phyloP scores from a whole-genome alignment of 2,888 invertebrate genomes.

The Mimas tiliae region DNA sequence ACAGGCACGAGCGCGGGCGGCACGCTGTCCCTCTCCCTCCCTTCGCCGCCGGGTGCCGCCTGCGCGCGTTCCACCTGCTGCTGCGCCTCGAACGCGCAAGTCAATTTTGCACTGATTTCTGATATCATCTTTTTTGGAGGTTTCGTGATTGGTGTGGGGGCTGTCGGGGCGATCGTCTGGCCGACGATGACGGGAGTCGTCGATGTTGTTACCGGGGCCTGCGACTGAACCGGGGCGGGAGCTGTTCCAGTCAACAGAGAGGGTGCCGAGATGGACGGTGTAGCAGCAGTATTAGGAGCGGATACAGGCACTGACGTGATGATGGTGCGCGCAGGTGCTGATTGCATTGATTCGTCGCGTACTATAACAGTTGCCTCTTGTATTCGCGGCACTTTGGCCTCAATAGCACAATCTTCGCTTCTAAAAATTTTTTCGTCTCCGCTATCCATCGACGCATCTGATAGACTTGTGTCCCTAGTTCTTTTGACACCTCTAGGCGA shows the following conservation, averaged over 20 bases:
- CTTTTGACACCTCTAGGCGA: conserved; percentile 87
- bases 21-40: conserved; percentile 56
- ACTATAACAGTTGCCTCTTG: conserved; percentile 34
- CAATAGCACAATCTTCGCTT: conserved; percentile 27
- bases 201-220: conserved; percentile 32
- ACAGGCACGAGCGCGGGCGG: conserved; percentile 66
- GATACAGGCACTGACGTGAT: conserved; percentile 27
- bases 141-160: conserved; percentile 68
- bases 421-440: conserved; percentile 81
- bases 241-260: conserved; percentile 31
- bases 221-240: conserved; percentile 33
- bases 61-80: conserved; percentile 38
- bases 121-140: conserved; percentile 78
- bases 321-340: conserved; percentile 28
- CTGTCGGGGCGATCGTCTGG: conserved; percentile 33
- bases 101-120: conserved; percentile 72
- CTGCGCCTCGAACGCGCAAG: conserved; percentile 62
- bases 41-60: conserved; percentile 43
- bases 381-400: conserved; percentile 30
- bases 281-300: conserved; percentile 20
- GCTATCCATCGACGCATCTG: conserved; percentile 87
- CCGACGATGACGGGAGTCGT: conserved; percentile 29
- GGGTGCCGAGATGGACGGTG: conserved; percentile 31
- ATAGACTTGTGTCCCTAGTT: conserved; percentile 86
- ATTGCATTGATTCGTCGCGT: conserved; percentile 31